Evolutionary conservation across 1,140 invertebrate genomes (phyloP).

Genomic region (Sogatella furcifera): DNA sequence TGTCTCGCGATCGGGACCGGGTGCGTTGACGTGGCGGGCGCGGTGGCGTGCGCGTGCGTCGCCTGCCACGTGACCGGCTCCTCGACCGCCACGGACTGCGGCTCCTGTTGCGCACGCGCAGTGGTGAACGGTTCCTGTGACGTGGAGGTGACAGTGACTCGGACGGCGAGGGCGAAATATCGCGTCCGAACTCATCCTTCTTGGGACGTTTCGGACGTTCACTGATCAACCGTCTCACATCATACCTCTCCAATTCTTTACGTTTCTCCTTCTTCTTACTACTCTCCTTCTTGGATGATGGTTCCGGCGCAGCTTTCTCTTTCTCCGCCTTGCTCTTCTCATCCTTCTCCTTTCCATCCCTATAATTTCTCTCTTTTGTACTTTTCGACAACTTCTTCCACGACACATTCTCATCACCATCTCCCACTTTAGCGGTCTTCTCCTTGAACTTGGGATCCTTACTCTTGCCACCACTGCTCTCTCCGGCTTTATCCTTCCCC

Average conservation of each 20-base stretch:
- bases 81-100: constrained; percentile 25
- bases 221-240: constrained; percentile 63
- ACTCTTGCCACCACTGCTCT: constrained; percentile 11
- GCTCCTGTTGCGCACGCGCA: constrained; percentile 21
- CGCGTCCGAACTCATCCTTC: constrained; percentile 71
- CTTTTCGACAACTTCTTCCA: constrained; percentile 76
- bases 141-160: constrained; percentile 18
- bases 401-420: constrained; percentile 33
- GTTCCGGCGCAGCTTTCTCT: constrained; percentile 30
- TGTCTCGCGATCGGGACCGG: constrained; percentile 15
- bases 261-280: constrained; percentile 48
- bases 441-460: constrained; percentile 32
- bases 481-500: constrained; percentile 26
- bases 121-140: constrained; percentile 30
- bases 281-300: constrained; percentile 30
- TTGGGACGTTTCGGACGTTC: constrained; percentile 49
- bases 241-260: constrained; percentile 69
- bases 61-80: constrained; percentile 18
- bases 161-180: constrained; percentile 39
- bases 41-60: constrained; percentile 15
- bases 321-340: constrained; percentile 30
- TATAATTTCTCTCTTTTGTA: constrained; percentile 70
- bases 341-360: constrained; percentile 45
- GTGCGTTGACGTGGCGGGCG: constrained; percentile 4
- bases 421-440: constrained; percentile 26